Evolutionary conservation across 2,888 invertebrate genomes (phyloP).

Genomic region (Rotaria magnacalcarata): DNA sequence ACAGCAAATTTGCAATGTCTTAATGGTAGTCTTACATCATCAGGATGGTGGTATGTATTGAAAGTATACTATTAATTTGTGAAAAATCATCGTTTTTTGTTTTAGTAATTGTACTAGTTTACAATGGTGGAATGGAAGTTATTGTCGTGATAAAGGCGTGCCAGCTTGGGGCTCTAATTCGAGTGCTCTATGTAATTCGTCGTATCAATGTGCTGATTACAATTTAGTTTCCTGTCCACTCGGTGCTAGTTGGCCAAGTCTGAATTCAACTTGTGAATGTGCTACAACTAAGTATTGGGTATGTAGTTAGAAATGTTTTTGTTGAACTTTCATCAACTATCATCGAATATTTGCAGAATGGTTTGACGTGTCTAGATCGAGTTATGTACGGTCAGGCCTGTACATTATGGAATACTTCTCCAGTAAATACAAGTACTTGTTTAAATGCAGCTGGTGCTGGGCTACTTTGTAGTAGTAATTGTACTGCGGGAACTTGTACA

Average conservation of each 20-base stretch:
- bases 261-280: neutral
- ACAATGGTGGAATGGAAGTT: neutral
- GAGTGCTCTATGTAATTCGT: neutral
- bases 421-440: neutral
- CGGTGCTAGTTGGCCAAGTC: neutral
- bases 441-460: neutral
- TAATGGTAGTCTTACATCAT: neutral
- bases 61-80: no score
- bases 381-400: neutral
- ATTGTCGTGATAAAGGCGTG: neutral
- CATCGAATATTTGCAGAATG: neutral
- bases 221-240: neutral
- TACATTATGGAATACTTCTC: neutral
- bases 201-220: slow-evolving; percentile 20
- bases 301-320: neutral
- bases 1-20: neutral
- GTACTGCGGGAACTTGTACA: neutral
- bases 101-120: neutral
- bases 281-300: slow-evolving; percentile 27
- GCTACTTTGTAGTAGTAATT: neutral
- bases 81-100: no score
- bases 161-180: neutral
- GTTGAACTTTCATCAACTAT: neutral
- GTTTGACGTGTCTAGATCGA: neutral
- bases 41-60: slow-evolving; percentile 12